Evolutionary conservation across 2,888 invertebrate species (phyloP).

Genomic region (Archips xylosteana): DNA sequence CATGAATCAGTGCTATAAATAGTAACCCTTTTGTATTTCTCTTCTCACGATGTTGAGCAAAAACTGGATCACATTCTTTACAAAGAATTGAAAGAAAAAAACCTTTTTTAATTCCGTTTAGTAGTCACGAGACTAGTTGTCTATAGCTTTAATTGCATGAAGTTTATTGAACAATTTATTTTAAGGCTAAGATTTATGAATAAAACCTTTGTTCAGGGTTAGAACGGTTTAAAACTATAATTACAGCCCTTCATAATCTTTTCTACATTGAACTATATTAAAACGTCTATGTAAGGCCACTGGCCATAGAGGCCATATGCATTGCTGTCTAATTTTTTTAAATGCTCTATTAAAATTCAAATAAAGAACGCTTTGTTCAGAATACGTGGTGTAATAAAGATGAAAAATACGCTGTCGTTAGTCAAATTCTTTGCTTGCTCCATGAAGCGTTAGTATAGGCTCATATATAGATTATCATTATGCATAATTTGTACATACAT

Average conservation of each 20-base stretch:
- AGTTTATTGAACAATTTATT: slow-evolving; percentile 30
- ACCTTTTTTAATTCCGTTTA: background rate
- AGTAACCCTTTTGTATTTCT: slow-evolving; percentile 27
- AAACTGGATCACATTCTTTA: slow-evolving; percentile 23
- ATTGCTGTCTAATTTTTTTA: slow-evolving; percentile 33
- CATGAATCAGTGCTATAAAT: slow-evolving; percentile 16
- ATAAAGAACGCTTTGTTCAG: slow-evolving; percentile 25
- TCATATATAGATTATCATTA: too few species aligned
- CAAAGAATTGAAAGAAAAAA: background rate
- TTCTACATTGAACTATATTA: slow-evolving; percentile 41
- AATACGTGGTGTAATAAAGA: slow-evolving; percentile 5
- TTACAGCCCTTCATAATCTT: slow-evolving; percentile 40
- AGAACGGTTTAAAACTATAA: slow-evolving; percentile 34
- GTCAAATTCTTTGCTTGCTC: slow-evolving; percentile 9
- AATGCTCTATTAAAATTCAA: slow-evolving; percentile 30
- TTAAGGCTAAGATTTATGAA: slow-evolving; percentile 41
- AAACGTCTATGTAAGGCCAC: slow-evolving; percentile 42
- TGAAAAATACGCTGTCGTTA: slow-evolving; percentile 12
- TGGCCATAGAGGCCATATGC: slow-evolving; percentile 46
- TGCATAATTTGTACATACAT: too few species aligned
- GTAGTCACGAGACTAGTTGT: slow-evolving; percentile 15
- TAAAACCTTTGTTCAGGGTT: slow-evolving; percentile 42
- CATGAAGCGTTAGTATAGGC: background rate
- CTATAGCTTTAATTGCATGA: slow-evolving; percentile 20
- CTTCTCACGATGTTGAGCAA: slow-evolving; percentile 31